phyloP scores from a whole-genome alignment of 2,113 vertebrate genomes.

The Aspiorhynchus laticeps region DNA sequence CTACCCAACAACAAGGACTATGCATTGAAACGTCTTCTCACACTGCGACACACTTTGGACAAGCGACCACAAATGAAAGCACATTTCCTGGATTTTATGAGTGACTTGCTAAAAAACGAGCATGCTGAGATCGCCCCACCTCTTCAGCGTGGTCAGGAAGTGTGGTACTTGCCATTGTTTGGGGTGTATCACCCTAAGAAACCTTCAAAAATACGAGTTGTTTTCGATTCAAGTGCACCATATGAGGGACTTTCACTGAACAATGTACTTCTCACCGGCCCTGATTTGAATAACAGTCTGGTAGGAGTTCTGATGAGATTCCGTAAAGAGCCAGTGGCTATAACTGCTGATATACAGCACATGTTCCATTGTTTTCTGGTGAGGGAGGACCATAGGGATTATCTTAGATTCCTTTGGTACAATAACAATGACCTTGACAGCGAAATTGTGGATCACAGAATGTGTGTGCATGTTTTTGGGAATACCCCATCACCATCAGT shows the following conservation, averaged over 20 bases:
- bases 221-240: not conserved
- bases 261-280: not conserved
- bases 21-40: no score
- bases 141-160: not conserved
- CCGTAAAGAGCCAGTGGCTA: not conserved
- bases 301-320: not conserved
- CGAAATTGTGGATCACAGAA: not conserved
- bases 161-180: not conserved
- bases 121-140: slow-evolving; percentile 1
- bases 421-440: not conserved
- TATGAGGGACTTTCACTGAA: not conserved
- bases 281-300: not conserved
- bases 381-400: not conserved
- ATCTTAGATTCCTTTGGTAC: not conserved
- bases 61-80: no score
- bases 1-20: no score
- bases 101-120: not conserved
- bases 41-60: no score
- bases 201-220: not conserved
- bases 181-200: not conserved
- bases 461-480: not conserved
- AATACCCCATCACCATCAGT: not conserved
- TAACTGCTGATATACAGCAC: not conserved
- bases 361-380: not conserved
- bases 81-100: no score